Evolutionary conservation across 1,140 invertebrate species (phyloP).

Genomic region (Sycophaga agraensis): DNA sequence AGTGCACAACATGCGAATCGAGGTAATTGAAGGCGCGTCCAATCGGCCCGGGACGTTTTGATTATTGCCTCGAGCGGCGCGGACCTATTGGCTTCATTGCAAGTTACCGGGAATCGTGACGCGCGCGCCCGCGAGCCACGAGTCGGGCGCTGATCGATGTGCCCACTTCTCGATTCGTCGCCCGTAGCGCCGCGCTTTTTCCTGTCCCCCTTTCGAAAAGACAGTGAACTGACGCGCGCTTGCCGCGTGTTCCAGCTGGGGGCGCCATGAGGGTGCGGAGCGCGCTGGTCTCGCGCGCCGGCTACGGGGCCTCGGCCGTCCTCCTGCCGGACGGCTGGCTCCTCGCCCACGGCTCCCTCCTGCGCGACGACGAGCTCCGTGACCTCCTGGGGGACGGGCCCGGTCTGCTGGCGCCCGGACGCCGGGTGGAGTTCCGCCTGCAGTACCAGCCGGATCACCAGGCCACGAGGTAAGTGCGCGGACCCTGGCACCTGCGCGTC

Average conservation of each 20-base stretch:
- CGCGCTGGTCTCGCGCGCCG: conserved; percentile 37
- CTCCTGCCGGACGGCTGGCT: conserved; percentile 58
- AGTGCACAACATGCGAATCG: no score
- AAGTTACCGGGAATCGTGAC: background rate
- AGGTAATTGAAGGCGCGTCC: conserved; percentile 4
- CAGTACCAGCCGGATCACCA: no score
- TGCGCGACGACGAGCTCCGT: conserved; percentile 38
- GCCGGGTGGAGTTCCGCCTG: background rate
- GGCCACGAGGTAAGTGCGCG: background rate
- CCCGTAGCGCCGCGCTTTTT: background rate
- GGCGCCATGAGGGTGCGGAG: no score
- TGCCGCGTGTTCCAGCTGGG: background rate
- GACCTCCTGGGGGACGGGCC: background rate
- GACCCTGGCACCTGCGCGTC: background rate
- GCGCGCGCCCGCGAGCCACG: background rate
- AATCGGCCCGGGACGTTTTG: conserved; percentile 12
- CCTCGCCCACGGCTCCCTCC: conserved; percentile 58
- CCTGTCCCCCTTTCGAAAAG: no score
- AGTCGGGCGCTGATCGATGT: no score
- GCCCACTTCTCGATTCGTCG: background rate
- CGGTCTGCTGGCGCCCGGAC: background rate
- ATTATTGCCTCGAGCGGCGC: conserved; percentile 16
- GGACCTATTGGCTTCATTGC: background rate
- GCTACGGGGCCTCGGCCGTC: conserved; percentile 53
- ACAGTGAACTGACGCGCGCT: background rate